Base-by-base conservation (phyloP, 2,888 invertebrate genomes). In the Drosophila aldrichi region DNA sequence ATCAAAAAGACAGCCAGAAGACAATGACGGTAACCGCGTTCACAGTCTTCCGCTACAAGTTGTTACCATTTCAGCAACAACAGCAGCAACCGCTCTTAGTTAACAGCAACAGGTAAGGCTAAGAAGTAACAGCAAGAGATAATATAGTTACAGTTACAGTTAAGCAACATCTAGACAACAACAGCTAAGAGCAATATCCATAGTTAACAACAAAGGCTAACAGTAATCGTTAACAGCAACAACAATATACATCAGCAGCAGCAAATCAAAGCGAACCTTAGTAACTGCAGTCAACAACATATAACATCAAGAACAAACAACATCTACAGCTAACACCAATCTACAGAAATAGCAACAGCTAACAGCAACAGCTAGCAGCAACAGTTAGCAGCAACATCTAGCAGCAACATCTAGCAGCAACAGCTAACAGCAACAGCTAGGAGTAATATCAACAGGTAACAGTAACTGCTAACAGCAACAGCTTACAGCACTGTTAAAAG, bases 31-130 rank as follows among this genome's bases (percentile, higher is more conserved):
- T 56, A 66, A 58, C 71, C 52, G 41, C 49, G 54, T 68, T 56
- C 38, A 71, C 58, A 49, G 66, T 74, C 82, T 84, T 84, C 88
- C 84, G 84, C 81, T 73, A 87, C 82, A 84, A 76, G 56, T 79
- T 77, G 77, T 63, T 79, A 79, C 79, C 69, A 59, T 78, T 79
- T 54, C 25, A 41, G 56, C 14, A 54, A 6, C 7, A 40, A 7
- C 41, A 41, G 14, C 56, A 58, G 25, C 55, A 52, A 64, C 54
- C 48, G 41, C 25, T n/a, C 16, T 16, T 16, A 52, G 22, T 0
- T 22, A 52, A 52, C 16, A 52, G 22, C 38, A 52, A 38, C 16
- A 38, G 36, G 8, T 8, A 20, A 34, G 1, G 18, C 14, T 14
- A 12, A 14, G 20, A 8, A 34, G 32, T 1, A 36, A 16, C 34